Evolutionary conservation across 2,113 vertebrate genomes (phyloP), one percentile per base, ranked within the genome.

Genomic region (Forbesichthys papilliferus): DNA sequence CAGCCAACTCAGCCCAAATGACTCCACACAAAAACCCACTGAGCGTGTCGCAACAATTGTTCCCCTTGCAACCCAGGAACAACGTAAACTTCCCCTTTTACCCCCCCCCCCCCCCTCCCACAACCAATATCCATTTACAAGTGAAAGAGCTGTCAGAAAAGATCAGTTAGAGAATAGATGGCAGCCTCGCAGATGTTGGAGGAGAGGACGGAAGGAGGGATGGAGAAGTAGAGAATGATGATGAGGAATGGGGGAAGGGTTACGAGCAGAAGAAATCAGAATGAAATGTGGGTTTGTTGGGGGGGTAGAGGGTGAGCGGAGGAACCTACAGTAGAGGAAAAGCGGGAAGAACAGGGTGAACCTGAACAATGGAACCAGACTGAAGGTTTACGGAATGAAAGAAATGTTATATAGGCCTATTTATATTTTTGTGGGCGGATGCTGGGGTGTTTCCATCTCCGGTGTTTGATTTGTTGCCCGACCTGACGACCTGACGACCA

Each of bases 171-270:
- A 91, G 89, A 88, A 83, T 95, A 94, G 95, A 96, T 93, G 92
- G 93, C 91, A 93, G 92, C 90, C 94, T 94, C 95, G 95, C 95
- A 96, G 95, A 96, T 95, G 94, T 95, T 94, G 77, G 89, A 88
- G 91, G 87, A 92, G 78, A 85, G 91, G 82, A 27, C 91, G 88
- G 91, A 81, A 78, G 66, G 91, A 60, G 62, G 92, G 94, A 93
- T 94, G 93, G 93, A 91, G 91, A 55, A 2, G 53, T 7, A 59
- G 48, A 46, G 42, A 91, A 67, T 52, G 64, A 61, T 52, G 64
- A 61, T 42, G 73, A 68, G 56, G 65, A 47, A 74, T 48, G 64
- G 77, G 63, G 64, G 53, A 49, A 72, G 72, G 78, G 70, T 74
- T 71, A 64, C 16, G 27, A 34, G 48, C 2, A 42, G 13, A 33